These are phyloP conservation scores for Patagioenas fasciata DNA, from an alignment of 2,113 vertebrate genomes.

Conservation along the genomic window DNA sequence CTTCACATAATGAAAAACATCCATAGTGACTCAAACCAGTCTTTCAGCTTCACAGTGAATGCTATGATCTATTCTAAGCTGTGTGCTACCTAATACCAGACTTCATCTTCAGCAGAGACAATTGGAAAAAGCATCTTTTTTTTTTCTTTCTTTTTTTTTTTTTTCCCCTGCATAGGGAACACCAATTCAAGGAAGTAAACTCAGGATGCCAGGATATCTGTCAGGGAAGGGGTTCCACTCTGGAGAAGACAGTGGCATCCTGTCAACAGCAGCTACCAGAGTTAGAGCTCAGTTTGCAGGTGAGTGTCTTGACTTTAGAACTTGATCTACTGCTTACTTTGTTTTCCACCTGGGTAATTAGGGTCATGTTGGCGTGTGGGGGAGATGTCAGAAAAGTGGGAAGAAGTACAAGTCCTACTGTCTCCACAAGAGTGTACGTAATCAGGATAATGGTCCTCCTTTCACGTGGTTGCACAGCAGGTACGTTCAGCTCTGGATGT, in stretches of 20 bases:
- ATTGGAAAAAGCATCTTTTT: background rate
- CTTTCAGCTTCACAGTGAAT: background rate
- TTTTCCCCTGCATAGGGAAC: constrained; percentile 83
- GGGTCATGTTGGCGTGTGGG: background rate
- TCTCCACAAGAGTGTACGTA: background rate
- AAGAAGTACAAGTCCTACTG: background rate
- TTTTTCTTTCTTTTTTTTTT: background rate
- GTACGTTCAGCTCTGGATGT: background rate
- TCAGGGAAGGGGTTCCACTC: constrained; percentile 97
- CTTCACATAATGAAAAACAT: background rate
- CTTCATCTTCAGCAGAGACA: background rate
- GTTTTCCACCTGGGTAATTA: background rate
- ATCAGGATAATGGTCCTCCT: background rate
- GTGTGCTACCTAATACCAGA: background rate
- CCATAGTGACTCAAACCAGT: background rate
- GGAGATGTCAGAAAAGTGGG: background rate
- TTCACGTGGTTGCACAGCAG: background rate
- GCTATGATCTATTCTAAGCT: background rate
- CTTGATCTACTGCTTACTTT: background rate
- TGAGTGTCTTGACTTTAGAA: constrained; percentile 33
- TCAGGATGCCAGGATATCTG: constrained; percentile 93
- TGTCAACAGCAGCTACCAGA: constrained; percentile 88
- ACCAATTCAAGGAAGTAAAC: constrained; percentile 93
- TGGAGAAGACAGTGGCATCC: constrained; percentile 87
- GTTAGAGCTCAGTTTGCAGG: constrained; percentile 87